These are phyloP conservation scores for Malurus cyaneus DNA, from an alignment of 2,113 vertebrate species.

Conservation along the genomic window DNA sequence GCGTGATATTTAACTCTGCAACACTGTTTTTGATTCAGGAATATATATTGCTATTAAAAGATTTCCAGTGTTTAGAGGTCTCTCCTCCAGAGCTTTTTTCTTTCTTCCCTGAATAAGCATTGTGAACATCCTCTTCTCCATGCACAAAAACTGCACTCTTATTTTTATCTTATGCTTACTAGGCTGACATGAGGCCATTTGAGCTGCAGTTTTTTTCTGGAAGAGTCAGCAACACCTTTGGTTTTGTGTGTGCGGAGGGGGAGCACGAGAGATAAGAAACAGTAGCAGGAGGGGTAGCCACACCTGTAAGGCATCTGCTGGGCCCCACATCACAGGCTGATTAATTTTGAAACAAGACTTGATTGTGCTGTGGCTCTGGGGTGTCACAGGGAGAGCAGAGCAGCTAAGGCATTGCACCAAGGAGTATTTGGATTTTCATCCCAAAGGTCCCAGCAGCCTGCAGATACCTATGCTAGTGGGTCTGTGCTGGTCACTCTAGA, in stretches of 20 bases:
- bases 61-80: neutral
- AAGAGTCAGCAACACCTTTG: neutral
- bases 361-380: neutral
- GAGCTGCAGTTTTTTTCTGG: neutral
- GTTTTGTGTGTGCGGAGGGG: neutral
- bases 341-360: neutral
- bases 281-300: neutral
- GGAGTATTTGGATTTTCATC: neutral
- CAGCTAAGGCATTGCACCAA: neutral
- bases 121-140: neutral
- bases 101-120: neutral
- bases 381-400: neutral
- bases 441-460: neutral
- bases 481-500: neutral
- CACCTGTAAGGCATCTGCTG: neutral
- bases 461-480: neutral
- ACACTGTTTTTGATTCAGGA: neutral
- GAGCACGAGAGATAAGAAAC: neutral
- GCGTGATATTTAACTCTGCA: slow-evolving; percentile 9
- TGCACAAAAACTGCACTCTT: neutral
- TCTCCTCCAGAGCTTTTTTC: neutral
- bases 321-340: rapidly evolving
- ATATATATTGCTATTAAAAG: neutral
- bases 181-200: neutral
- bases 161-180: neutral